Evolutionary conservation across 2,888 invertebrate genomes (phyloP), one percentile per base, ranked within the genome.

Genomic region (Kuschelorhynchus macadamiae): DNA sequence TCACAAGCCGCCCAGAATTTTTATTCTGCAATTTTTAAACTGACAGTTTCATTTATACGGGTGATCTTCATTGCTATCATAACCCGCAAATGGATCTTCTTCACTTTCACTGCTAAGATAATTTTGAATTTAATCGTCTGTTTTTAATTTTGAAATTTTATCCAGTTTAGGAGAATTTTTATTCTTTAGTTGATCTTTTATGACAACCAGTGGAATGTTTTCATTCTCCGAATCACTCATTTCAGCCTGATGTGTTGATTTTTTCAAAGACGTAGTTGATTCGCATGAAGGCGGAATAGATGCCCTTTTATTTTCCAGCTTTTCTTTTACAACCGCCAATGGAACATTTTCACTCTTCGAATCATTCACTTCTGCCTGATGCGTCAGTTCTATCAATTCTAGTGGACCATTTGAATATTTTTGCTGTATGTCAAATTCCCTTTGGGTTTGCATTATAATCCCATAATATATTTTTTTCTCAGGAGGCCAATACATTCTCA

Each of bases 1-100:
- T 36, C 36, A 36, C 36, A 36, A 36, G 36, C 36, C 36, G 36
- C 36, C 3, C 3, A 36, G 25, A 32, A 36, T 36, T 12, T 36
- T n/a, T 12, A 12, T 12, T 36, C 11, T 36, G 36, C 36, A 36
- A 36, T 36, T 36, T 12, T 36, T 36, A 36, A 36, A 36, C 12
- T 36, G 3, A 36, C 36, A 36, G 36, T 12, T 36, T 36, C 11
- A n/a, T 36, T 12, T 36, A 36, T 36, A 36, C 36, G 36, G 36
- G 11, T 4, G 36, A n/a, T 36, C 36, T 11, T 36, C 11, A 36
- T 36, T n/a, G 11, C 36, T 12, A 36, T 36, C 36, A n/a, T 11
- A 4, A 36, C 11, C 3, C 12, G 11, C n/a, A 36, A 12, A 36
- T 11, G 36, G 36, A 36, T 36, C 36, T 11, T 36, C 12, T 12